These are phyloP conservation scores for Pempheris klunzingeri DNA, from an alignment of 2,797 vertebrate genomes.

Conservation along the genomic window DNA sequence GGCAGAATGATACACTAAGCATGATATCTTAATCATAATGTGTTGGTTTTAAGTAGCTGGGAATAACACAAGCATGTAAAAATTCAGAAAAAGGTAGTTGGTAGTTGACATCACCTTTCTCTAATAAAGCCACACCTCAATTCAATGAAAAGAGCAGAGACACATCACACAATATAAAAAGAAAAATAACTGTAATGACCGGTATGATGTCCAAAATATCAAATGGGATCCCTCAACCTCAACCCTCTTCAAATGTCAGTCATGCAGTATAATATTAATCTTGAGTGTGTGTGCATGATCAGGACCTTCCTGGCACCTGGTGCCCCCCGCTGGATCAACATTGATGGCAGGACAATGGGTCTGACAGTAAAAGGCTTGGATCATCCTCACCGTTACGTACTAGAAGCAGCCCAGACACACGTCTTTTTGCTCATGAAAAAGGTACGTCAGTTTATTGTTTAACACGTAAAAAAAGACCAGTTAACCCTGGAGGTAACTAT, in stretches of 20 bases:
- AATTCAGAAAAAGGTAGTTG: no score
- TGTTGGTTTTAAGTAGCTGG: no score
- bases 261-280: neutral
- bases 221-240: neutral
- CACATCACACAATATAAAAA: no score
- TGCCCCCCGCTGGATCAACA: constrained; percentile 97
- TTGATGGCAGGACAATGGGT: constrained; percentile 97
- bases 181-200: no score
- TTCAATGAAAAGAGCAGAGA: no score
- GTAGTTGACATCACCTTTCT: no score
- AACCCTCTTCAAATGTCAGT: neutral
- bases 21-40: no score
- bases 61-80: no score
- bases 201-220: no score
- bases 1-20: no score
- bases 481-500: no score
- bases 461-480: neutral
- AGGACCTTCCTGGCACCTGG: constrained; percentile 95
- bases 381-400: constrained; percentile 94
- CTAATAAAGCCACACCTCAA: no score
- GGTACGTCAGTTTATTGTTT: constrained; percentile 75
- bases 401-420: constrained; percentile 96
- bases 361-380: constrained; percentile 94
- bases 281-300: constrained; percentile 15
- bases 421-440: constrained; percentile 99